Conservation (phyloP, 2,888 invertebrate genomes). For the Hemistola chrysoprasaria region DNA sequence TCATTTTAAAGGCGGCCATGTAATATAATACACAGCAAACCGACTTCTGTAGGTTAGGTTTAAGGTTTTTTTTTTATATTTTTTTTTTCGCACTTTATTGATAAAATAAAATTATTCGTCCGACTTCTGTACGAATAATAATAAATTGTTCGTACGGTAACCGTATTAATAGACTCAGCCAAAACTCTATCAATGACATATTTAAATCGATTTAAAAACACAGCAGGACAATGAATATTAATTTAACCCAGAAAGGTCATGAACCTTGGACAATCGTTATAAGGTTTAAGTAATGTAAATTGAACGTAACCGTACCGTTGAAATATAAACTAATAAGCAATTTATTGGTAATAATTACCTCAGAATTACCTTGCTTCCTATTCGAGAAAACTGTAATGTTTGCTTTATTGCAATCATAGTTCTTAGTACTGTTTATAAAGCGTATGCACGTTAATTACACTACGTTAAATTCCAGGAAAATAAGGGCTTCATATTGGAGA, state of each 20-base stretch:
- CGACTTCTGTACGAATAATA: too few species aligned
- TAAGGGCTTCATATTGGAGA: constrained; percentile 36
- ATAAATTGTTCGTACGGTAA: too few species aligned
- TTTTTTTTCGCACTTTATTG: too few species aligned
- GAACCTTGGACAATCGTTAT: constrained; percentile 54
- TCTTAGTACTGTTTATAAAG: constrained; percentile 52
- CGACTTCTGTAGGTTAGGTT: too few species aligned
- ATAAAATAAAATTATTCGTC: too few species aligned
- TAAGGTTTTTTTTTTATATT: too few species aligned
- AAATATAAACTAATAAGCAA: constrained; percentile 22
- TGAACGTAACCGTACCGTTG: constrained; percentile 15
- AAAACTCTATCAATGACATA: constrained; percentile 2
- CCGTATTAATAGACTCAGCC: too few species aligned
- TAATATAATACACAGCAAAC: too few species aligned
- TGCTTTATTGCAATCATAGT: constrained; percentile 76
- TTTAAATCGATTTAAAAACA: constrained; percentile 22
- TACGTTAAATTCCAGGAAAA: constrained; percentile 40
- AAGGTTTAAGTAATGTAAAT: constrained; percentile 27
- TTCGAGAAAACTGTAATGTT: constrained; percentile 63
- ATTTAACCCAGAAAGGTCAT: constrained; percentile 54
- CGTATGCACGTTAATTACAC: constrained; percentile 45
- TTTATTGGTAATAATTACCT: constrained; percentile 55
- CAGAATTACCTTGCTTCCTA: constrained; percentile 61
- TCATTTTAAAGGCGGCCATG: too few species aligned
- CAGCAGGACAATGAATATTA: constrained; percentile 41